Base-by-base conservation (phyloP, 2,888 invertebrate genomes). In the Spicauda simplicius region DNA sequence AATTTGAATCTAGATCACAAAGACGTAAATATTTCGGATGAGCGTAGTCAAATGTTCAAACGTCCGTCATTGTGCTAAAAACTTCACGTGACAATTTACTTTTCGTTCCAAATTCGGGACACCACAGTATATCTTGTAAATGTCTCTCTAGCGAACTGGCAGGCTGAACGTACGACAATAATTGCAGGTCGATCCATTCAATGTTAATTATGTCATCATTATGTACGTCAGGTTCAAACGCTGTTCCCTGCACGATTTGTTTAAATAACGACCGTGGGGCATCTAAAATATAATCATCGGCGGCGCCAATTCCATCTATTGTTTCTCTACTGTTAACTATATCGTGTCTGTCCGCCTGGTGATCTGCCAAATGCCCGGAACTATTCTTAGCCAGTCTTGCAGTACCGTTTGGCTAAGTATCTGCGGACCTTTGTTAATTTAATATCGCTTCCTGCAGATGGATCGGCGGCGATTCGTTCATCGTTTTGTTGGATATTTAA, bases 301-400 rank as follows among this genome's bases (percentile, higher is more conserved):
- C 70, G 71, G 70, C 70, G 73, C 73, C 73, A 73, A 73, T 72
- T 74, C 64, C 71, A 71, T 72, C 75, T 70, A 76, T 77, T 77
- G 77, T 77, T 71, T 71, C 74, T 70, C 69, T 69, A 63, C 30
- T 68, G 68, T 68, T 62, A 69, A 63, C 75, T 71, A 69, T 71
- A 73, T 73, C 72, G 74, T 70, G 72, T 73, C 69, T 68, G 73
- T 71, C 71, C 53, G 30, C 70, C 76, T 77, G 77, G 77, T 76
- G 56, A 65, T 70, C 70, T 77, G 77, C 77, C 77, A 77, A 77
- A 72, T 73, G 73, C 71, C 69, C 70, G 72, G 62, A 56, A 70
- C 76, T 77, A 77, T 76, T 76, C 73, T 77, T 71, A 74, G 75
- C 73, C 70, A 37, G 45, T 57, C 69, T 66, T 67, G 68, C 63